Base-by-base conservation (phyloP, 2,888 invertebrate genomes). In the Agriopis marginaria region DNA sequence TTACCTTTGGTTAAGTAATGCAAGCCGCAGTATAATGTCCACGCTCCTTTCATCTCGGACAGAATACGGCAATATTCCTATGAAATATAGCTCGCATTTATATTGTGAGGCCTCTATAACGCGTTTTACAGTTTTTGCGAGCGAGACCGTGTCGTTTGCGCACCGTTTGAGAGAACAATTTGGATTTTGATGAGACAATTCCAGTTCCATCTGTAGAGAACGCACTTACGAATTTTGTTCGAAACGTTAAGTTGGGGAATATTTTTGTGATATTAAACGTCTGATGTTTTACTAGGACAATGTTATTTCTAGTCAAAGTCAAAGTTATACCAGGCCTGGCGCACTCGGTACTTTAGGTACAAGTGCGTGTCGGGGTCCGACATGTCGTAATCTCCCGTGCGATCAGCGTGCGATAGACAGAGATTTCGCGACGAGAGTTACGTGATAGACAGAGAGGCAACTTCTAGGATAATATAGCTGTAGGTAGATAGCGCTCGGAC, bases 81-180 rank as follows among this genome's bases (percentile, higher is more conserved):
- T 81, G 75, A 81, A 79, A 79, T 81, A 79, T 77, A 68, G 63
- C 55, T 64, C 54, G 40, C 50, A 77, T 77, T 76, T 77, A 49
- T 68, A 58, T 53, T 68, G 62, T 42, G 42, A 61, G 56, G 66
- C 53, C 47, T 64, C 47, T 40, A 44, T 63, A 67, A 74, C 68
- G 70, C 63, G 61, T 68, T 72, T 68, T 65, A 62, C 68, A 66
- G 68, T 71, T 63, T 68, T 66, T 71, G 62, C 32, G 58, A 56
- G 63, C 39, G 61, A 58, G 61, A 32, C 39, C 47, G 65, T 53
- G 63, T 40, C 58, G 63, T 66, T 70, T 63, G 58, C 70, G 61
- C 70, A 51, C 47, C 71, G 62, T 62, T 71, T 61, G 32, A 58
- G 63, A 64, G 68, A 55, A 71, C 68, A 65, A 71, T 71, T 68